A percentile compares a stretch with the other conserved stretches of the same genome.
These are phyloP conservation scores for Ammodytes dubius DNA, from an alignment of 2,113 vertebrate species.

Conservation along the genomic window DNA sequence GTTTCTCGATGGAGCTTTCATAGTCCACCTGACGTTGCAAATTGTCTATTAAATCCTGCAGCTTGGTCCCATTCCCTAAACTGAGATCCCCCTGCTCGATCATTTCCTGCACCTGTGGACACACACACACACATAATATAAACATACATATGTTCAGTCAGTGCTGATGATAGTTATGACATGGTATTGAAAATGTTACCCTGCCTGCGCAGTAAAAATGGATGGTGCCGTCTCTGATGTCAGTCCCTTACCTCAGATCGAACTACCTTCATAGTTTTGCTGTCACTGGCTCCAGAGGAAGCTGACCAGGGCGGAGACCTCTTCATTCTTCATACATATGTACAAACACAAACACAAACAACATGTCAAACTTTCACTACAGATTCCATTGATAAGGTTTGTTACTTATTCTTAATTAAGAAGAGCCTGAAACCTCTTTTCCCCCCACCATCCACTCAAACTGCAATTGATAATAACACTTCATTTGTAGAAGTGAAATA, in stretches of 20 bases:
- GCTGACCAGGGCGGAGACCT: rapidly evolving
- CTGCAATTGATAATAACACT: not conserved
- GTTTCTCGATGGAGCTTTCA: slow-evolving; percentile 37
- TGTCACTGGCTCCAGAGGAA: not conserved
- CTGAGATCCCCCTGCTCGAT: slow-evolving; percentile 50
- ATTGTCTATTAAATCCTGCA: slow-evolving; percentile 36
- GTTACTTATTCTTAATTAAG: not conserved
- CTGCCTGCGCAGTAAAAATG: not conserved
- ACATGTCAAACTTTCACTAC: not conserved
- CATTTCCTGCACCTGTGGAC: slow-evolving; percentile 54
- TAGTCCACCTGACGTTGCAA: slow-evolving; percentile 20
- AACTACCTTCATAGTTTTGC: slow-evolving; percentile 17
- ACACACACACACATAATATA: not conserved
- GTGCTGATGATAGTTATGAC: not conserved
- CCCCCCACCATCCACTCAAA: no score
- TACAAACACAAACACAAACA: slow-evolving; percentile 2
- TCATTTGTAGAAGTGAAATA: not conserved
- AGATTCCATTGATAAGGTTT: not conserved
- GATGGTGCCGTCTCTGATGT: no score
- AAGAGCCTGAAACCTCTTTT: no score
- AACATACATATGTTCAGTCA: not conserved
- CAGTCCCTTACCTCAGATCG: slow-evolving; percentile 54
- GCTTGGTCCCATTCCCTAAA: slow-evolving; percentile 21
- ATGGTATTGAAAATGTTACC: not conserved
- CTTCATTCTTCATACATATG: slow-evolving; percentile 47